Conservation (phyloP, 2,888 invertebrate species). For the Cryptophagus acutangulus region DNA sequence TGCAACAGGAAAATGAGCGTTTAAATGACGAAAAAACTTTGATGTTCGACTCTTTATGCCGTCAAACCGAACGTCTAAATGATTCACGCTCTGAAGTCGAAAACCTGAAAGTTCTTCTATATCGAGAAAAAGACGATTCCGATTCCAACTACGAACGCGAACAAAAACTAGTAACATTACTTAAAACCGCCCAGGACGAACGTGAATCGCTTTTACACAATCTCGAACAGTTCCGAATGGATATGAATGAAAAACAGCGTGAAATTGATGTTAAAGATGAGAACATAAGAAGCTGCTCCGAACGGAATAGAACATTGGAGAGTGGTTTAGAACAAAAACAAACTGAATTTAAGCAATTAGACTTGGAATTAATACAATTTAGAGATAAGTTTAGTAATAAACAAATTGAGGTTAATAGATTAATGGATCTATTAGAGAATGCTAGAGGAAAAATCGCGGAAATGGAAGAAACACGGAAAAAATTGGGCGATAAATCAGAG, state of each 20-base stretch:
- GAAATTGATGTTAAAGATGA: slow-evolving; percentile 49
- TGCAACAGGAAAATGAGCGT: slow-evolving; percentile 83
- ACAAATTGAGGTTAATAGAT: slow-evolving; percentile 73
- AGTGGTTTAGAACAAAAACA: slow-evolving; percentile 68
- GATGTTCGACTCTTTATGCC: slow-evolving; percentile 81
- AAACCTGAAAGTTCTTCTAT: slow-evolving; percentile 72
- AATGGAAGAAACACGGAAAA: slow-evolving; percentile 62
- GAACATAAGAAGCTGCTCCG: slow-evolving; percentile 63
- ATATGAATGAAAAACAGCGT: slow-evolving; percentile 59
- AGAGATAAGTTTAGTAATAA: slow-evolving; percentile 70
- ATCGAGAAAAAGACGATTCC: slow-evolving; percentile 61
- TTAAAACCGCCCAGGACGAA: slow-evolving; percentile 80
- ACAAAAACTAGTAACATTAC: slow-evolving; percentile 75
- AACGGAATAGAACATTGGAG: slow-evolving; percentile 67
- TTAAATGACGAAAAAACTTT: slow-evolving; percentile 85
- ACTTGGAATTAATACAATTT: slow-evolving; percentile 65
- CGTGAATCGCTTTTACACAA: slow-evolving; percentile 67
- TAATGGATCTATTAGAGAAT: slow-evolving; percentile 74
- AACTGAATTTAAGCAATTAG: slow-evolving; percentile 68
- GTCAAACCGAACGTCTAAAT: slow-evolving; percentile 88
- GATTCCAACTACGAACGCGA: slow-evolving; percentile 62
- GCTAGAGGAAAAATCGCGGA: slow-evolving; percentile 74
- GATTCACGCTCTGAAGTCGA: slow-evolving; percentile 81
- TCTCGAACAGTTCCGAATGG: slow-evolving; percentile 71
- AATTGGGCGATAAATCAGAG: slow-evolving; percentile 66